Evolutionary conservation across 92 coral and sea anemone species (phyloP), one percentile per base, ranked within the genome.

Genomic region (Muricea muricata): DNA sequence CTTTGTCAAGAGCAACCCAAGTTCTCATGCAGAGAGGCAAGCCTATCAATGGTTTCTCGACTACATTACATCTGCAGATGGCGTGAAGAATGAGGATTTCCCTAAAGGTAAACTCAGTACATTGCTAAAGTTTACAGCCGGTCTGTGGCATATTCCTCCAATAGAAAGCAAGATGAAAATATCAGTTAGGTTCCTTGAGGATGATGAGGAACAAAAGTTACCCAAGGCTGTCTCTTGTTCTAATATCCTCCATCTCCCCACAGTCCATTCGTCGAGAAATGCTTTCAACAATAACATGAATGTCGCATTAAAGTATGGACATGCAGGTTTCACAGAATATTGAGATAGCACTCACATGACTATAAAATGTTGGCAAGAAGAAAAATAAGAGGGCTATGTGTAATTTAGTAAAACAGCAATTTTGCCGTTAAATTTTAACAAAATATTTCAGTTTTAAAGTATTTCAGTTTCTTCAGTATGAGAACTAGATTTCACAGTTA

Each of bases 301-400:
- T n/a, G n/a, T n/a, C n/a, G n/a, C n/a, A n/a, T n/a, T n/a, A n/a
- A n/a, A n/a, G n/a, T n/a, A 74, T 46, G 33, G n/a, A n/a, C n/a
- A n/a, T n/a, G n/a, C n/a, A n/a, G 74, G 74, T 30, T 67, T 65
- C 28, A 67, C 74, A 30, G 40, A 67, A 67, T 67, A 67, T 67
- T 67, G 30, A 67, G 12, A 67, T 1, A n/a, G n/a, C n/a, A n/a
- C n/a, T n/a, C n/a, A n/a, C n/a, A n/a, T n/a, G n/a, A n/a, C n/a
- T n/a, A n/a, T n/a, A n/a, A n/a, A n/a, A n/a, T n/a, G n/a, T n/a
- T n/a, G n/a, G n/a, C n/a, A n/a, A n/a, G n/a, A n/a, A n/a, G n/a
- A n/a, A n/a, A n/a, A n/a, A n/a, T n/a, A n/a, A n/a, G n/a, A n/a
- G n/a, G n/a, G n/a, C 9, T 14, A 42, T 7, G 50, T 42, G 7